A percentile compares a stretch with the other conserved stretches of the same genome.
phyloP scores from a whole-genome alignment of 2,888 invertebrate genomes.

The Tetheella fluctuosa region DNA sequence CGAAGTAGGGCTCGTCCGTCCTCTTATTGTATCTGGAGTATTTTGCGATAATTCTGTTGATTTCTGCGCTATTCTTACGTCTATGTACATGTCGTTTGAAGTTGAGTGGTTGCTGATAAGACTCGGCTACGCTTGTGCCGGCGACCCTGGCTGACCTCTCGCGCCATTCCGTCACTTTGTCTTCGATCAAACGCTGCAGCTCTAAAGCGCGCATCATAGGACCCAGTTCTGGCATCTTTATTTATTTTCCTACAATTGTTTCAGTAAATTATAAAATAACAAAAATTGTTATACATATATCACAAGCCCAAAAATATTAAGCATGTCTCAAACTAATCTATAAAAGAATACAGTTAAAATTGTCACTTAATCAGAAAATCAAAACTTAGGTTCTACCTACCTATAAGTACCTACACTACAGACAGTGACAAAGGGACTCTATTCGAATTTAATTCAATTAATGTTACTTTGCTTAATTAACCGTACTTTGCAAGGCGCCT shows the following conservation, averaged over 20 bases:
- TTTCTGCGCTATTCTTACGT: slow-evolving; percentile 81
- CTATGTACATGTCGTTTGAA: slow-evolving; percentile 79
- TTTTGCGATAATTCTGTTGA: slow-evolving; percentile 83
- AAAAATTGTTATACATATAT: no score
- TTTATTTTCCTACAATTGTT: slow-evolving; percentile 30
- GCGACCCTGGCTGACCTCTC: slow-evolving; percentile 80
- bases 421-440: not conserved
- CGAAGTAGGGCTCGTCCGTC: slow-evolving; percentile 62
- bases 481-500: not conserved
- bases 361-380: no score
- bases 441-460: slow-evolving; percentile 4
- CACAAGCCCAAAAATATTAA: no score
- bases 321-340: no score
- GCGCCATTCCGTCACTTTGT: slow-evolving; percentile 81
- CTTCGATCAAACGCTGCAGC: slow-evolving; percentile 78
- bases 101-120: slow-evolving; percentile 81
- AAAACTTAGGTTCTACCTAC: no score
- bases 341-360: not conserved
- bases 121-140: slow-evolving; percentile 72
- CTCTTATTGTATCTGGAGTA: slow-evolving; percentile 76
- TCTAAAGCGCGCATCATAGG: slow-evolving; percentile 80
- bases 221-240: slow-evolving; percentile 77
- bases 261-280: no score
- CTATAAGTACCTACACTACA: not conserved
- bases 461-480: slow-evolving; percentile 5